These are phyloP conservation scores for Phrixothrix hirtus DNA, from an alignment of 2,888 invertebrate species.

Conservation along the genomic window DNA sequence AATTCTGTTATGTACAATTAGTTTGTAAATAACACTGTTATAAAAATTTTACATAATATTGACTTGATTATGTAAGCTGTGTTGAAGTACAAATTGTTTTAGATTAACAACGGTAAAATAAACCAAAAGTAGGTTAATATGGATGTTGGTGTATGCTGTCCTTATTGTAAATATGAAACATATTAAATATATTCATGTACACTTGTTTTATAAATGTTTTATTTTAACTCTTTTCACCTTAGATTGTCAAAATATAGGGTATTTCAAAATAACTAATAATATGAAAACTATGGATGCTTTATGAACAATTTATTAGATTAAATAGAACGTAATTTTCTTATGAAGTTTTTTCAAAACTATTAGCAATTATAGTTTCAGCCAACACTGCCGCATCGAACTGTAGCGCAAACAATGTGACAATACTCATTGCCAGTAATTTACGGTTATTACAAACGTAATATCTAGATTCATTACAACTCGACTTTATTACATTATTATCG, in stretches of 20 bases:
- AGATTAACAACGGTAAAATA: constrained; percentile 14
- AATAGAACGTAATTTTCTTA: no score
- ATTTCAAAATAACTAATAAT: no score
- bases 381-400: no score
- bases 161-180: constrained; percentile 48
- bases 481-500: no score
- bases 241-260: background rate
- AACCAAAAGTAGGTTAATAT: constrained; percentile 37
- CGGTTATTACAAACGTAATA: no score
- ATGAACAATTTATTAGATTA: no score
- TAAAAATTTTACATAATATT: constrained; percentile 18
- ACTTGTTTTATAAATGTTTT: constrained; percentile 18
- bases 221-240: background rate
- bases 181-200: constrained; percentile 38
- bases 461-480: no score
- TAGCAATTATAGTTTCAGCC: no score
- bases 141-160: constrained; percentile 55
- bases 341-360: no score
- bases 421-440: no score
- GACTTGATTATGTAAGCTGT: constrained; percentile 32
- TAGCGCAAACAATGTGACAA: no score
- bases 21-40: background rate
- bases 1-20: background rate
- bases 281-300: no score
- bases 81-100: constrained; percentile 44